Base-by-base conservation (phyloP, 2,797 vertebrate species). In the Podarcis siculus region DNA sequence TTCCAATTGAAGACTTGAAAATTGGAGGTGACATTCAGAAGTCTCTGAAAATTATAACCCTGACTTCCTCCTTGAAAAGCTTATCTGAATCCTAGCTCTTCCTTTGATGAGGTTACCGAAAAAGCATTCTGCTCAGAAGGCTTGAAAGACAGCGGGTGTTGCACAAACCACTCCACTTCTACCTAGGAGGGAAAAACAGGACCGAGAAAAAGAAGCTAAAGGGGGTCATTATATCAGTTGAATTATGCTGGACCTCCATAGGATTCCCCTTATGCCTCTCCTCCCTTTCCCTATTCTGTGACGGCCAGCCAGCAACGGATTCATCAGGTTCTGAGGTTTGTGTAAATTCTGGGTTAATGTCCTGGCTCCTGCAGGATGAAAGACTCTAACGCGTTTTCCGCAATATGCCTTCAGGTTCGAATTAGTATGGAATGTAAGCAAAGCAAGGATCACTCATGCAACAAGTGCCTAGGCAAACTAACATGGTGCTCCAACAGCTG, bases 21-120 rank as follows among this genome's bases (percentile, higher is more conserved):
- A 97, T 97, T 97, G 96, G 97, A 97, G 97, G 96, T 97, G 97
- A 97, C 97, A 97, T 97, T 97, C 97, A 97, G 96, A 95, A 97
- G 96, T 96, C 96, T 97, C 97, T 96, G 97, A 96, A 97, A 97
- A 97, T 97, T 97, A 96, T 97, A 97, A 97, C 96, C 96, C 97
- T 92, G 95, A 95, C 96, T 97, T 96, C 95, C 95, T 96, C 96
- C 96, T 96, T 96, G 96, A 96, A 97, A 97, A 96, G 96, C 97
- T 97, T 97, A 97, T 97, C 96, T 97, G 97, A 97, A 96, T 97
- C 96, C 96, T 91, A 95, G 95, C 96, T 96, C 95, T 96, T 96
- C 95, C 97, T 96, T 96, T 97, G 97, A 97, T 97, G 97, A 96
- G 97, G 97, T 97, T 96, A 97, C 96, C 92, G 96, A 86, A 94